Base-by-base conservation (phyloP, 2,797 vertebrate genomes). In the Rhodeus uyekii region DNA sequence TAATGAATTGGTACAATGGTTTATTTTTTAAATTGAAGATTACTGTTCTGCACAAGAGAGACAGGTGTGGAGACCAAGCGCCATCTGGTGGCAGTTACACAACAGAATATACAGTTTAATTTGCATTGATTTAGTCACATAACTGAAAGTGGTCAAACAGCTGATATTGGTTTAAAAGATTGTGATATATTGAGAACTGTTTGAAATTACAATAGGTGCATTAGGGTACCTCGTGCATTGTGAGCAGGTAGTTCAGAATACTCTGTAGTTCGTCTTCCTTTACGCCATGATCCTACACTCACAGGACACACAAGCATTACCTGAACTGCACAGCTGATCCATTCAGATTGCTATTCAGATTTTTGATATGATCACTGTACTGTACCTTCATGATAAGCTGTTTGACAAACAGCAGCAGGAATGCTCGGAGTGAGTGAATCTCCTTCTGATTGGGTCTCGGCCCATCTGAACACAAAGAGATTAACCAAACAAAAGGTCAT, bases 261-360 rank as follows among this genome's bases (percentile, higher is more conserved):
- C 97, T 97, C 92, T 99, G 98, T 14, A 99, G 93, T 90, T 99
- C 98, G 48, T 99, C 98, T 92, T 98, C 97, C 88, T 98, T 99
- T 78, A 99, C 96, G 10, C 97, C 97, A 39, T 94, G 94, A 91
- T 99, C 98, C 98, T 96, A 69, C 8, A 60, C 39, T 65, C 19
- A 76, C 4, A 71, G 1, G 46, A 27, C 87, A 89, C 13, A 72
- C 1, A 87, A 13, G 76, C 7, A 75, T 75, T 7, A 67, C 39
- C 48, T 58, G 38, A 14, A 27, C n/a, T 65, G 69, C 34, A 65
- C 36, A 60, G 1, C 16, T 9, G 1, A 39, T 18, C 19, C 2
- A 24, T 24, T 24, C 8, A 81, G 19, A 65, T 7, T 24, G 4
- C 39, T 42, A 42, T 42, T 42, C 39, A 13, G 39, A 19, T 13